Conservation (phyloP, 1,140 invertebrate species). For the Caerostris extrusa region DNA sequence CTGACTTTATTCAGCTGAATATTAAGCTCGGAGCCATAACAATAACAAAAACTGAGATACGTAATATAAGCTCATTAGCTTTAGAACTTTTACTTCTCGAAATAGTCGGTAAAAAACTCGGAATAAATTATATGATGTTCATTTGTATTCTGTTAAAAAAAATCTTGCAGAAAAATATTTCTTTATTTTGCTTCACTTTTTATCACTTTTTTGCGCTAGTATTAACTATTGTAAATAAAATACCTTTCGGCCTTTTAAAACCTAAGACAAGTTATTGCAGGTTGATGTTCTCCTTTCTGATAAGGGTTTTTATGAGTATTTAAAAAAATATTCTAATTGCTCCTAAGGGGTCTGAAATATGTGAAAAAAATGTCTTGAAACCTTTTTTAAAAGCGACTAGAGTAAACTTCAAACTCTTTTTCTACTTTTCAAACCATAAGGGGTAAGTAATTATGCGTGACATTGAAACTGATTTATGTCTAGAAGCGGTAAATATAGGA, state of each 20-base stretch:
- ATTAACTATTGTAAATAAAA: constrained; percentile 2
- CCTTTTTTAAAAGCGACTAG: neutral
- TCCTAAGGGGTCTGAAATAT: neutral
- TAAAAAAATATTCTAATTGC: neutral
- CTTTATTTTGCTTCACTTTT: neutral
- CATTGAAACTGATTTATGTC: neutral
- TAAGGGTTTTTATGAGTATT: neutral
- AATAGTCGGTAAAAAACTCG: neutral
- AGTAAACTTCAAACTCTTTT: neutral
- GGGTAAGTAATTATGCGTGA: neutral
- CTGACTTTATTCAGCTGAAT: neutral
- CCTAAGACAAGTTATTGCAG: neutral
- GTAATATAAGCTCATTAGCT: neutral
- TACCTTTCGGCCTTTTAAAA: neutral
- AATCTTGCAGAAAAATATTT: neutral
- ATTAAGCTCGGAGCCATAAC: neutral
- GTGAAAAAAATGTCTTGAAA: neutral
- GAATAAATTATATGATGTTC: constrained; percentile 13
- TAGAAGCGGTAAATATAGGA: no score
- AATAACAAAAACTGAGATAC: neutral
- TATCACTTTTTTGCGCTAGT: neutral
- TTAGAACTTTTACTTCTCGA: neutral
- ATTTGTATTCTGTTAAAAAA: neutral
- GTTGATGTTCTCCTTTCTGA: neutral
- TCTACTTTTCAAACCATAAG: no score